Conservation (phyloP, 30 jellyfish, hydroid and myxozoan genomes). For the Sanderia malayensis region DNA sequence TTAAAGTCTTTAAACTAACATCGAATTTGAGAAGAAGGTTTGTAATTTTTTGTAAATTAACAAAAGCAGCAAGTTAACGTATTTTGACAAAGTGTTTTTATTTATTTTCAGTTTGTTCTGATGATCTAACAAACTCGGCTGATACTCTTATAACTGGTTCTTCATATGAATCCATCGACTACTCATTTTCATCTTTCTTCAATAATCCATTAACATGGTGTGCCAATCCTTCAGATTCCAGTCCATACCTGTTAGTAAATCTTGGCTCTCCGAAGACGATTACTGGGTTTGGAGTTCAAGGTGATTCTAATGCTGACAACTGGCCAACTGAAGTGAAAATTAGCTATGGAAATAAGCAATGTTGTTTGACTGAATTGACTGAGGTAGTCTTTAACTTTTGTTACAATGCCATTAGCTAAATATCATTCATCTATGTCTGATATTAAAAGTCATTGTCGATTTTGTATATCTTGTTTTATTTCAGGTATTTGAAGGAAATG, state of each 20-base stretch:
- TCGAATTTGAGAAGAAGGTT: not conserved
- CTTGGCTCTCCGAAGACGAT: constrained; percentile 31
- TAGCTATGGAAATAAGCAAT: constrained; percentile 10
- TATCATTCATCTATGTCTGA: not conserved
- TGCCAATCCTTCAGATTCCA: constrained; percentile 11
- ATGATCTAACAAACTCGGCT: not conserved
- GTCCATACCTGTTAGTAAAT: constrained; percentile 16
- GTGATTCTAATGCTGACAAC: constrained; percentile 40
- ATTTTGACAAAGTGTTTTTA: no score
- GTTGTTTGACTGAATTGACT: constrained; percentile 18
- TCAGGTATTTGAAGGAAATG: constrained; percentile 1
- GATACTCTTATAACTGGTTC: not conserved
- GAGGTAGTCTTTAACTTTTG: constrained; percentile 7
- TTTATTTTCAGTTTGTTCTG: not conserved
- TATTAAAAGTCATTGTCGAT: not conserved
- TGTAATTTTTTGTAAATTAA: no score
- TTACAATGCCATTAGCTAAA: not conserved
- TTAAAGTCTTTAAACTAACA: no score
- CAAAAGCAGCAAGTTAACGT: not conserved
- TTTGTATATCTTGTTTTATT: no score
- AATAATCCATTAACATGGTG: constrained; percentile 21
- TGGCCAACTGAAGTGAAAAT: constrained; percentile 37
- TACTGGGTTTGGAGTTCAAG: constrained; percentile 55
- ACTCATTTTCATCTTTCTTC: not conserved
- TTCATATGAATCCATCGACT: not conserved